phyloP scores from a whole-genome alignment of 1,140 invertebrate species.

The Trichomalopsis sarcophagae region DNA sequence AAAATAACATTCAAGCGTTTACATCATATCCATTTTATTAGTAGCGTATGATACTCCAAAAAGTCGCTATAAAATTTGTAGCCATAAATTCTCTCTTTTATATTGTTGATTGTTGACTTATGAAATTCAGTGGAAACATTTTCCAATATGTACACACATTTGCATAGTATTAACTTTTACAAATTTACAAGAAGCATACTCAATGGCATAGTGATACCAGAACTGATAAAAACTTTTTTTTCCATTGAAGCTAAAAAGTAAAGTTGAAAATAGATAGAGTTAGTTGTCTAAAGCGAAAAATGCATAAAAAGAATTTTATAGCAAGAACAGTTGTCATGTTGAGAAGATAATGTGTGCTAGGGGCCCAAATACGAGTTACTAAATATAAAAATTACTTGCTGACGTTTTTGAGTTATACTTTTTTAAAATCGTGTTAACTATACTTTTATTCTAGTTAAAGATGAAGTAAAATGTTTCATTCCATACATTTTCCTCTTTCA shows the following conservation, averaged over 20 bases:
- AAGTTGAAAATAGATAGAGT: not conserved
- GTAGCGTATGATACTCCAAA: not conserved
- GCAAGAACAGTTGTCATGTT: constrained; percentile 19
- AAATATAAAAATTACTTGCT: not conserved
- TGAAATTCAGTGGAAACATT: constrained; percentile 39
- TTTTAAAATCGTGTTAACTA: constrained; percentile 16
- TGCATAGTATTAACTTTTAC: constrained; percentile 37
- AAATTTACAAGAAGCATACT: constrained; percentile 40
- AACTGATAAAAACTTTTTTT: not conserved
- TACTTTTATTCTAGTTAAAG: not conserved
- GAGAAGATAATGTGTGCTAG: constrained; percentile 6
- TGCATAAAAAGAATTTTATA: constrained; percentile 31
- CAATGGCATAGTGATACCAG: not conserved
- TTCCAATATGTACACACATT: constrained; percentile 25
- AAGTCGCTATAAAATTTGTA: not conserved
- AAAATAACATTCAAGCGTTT: not conserved
- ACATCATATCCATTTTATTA: not conserved
- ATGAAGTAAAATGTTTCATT: not conserved
- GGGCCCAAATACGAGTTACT: constrained; percentile 22
- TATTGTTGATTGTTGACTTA: constrained; percentile 4
- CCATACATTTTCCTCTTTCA: constrained; percentile 21
- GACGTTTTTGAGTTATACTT: constrained; percentile 17
- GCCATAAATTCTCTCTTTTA: constrained; percentile 10
- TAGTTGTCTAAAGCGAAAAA: not conserved
- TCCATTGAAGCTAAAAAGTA: not conserved